These are phyloP conservation scores for Xenus cinereus DNA, from an alignment of 2,113 vertebrate species.

Conservation along the genomic window DNA sequence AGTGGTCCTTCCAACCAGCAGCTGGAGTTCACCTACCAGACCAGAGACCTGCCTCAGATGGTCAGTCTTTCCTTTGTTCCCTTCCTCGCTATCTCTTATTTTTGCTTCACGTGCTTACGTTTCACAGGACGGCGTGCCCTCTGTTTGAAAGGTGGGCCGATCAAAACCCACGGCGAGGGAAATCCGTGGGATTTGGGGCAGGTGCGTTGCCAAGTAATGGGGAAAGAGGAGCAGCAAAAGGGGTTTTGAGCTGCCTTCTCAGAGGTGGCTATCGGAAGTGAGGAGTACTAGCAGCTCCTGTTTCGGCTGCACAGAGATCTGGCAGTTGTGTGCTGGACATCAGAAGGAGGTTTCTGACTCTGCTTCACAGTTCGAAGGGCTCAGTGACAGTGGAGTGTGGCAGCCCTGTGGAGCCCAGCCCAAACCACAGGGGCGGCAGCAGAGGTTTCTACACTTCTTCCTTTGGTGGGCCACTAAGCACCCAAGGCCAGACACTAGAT, in stretches of 20 bases:
- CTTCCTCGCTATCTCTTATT: not conserved
- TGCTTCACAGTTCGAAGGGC: not conserved
- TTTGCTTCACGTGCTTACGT: not conserved
- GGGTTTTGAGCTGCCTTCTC: not conserved
- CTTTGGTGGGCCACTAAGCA: not conserved
- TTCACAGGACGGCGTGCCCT: not conserved
- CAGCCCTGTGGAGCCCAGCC: not conserved
- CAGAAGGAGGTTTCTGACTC: not conserved
- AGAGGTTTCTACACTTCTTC: not conserved
- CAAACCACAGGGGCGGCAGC: not conserved
- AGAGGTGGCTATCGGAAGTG: not conserved
- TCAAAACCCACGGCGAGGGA: not conserved
- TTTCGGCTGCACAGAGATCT: not conserved
- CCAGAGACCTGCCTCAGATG: conserved; percentile 85
- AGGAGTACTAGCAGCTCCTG: not conserved
- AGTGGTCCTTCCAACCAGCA: conserved; percentile 88
- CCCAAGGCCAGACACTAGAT: not conserved
- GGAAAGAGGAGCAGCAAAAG: not conserved
- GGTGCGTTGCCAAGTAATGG: not conserved
- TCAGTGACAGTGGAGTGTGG: not conserved
- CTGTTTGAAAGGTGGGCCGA: not conserved
- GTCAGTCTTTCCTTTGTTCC: conserved; percentile 41
- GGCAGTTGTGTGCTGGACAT: not conserved
- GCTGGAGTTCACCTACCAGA: conserved; percentile 93
- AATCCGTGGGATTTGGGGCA: not conserved